These are phyloP conservation scores for Leucosticte australis DNA, from an alignment of 2,113 vertebrate species.

Conservation along the genomic window DNA sequence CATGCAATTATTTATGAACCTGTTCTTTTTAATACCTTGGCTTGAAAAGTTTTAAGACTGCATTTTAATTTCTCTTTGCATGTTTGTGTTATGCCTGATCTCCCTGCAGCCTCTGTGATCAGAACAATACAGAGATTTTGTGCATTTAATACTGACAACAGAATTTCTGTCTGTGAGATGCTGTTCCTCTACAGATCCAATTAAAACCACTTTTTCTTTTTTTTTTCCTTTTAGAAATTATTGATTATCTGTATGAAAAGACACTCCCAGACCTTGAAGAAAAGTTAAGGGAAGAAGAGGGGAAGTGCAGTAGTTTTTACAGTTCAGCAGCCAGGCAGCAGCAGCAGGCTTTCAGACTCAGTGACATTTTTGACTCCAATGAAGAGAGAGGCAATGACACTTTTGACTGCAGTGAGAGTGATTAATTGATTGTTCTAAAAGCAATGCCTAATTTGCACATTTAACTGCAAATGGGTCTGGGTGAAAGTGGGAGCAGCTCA, in stretches of 20 bases:
- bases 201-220: not conserved
- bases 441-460: not conserved
- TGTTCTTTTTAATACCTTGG: not conserved
- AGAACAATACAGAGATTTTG: not conserved
- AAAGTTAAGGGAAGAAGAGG: not conserved
- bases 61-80: not conserved
- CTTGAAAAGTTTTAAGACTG: not conserved
- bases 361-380: slow-evolving; percentile 66
- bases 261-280: slow-evolving; percentile 68
- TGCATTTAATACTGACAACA: not conserved
- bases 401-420: slow-evolving; percentile 44
- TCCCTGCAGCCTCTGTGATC: not conserved
- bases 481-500: not conserved
- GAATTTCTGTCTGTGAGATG: not conserved
- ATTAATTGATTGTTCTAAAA: not conserved
- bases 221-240: slow-evolving; percentile 59
- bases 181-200: not conserved
- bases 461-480: not conserved
- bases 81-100: not conserved
- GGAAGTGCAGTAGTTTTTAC: rapidly evolving
- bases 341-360: slow-evolving; percentile 40
- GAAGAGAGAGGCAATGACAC: slow-evolving; percentile 61
- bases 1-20: not conserved
- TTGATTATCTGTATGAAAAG: slow-evolving; percentile 65
- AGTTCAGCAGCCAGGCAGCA: not conserved